Conservation (phyloP, 2,113 vertebrate species). For the Myotis brandtii region DNA sequence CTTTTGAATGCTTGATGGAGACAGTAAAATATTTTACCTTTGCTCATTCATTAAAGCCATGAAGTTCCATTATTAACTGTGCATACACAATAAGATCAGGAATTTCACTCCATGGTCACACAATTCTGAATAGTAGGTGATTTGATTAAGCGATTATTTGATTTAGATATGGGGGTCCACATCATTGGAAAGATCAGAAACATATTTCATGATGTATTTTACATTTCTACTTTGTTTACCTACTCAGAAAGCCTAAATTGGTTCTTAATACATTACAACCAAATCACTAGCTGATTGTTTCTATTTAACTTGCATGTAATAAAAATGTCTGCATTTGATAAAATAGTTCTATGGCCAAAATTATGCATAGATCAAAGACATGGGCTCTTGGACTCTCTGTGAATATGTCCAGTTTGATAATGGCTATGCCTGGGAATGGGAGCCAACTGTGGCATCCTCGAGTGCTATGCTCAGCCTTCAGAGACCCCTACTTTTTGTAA, state of each 20-base stretch:
- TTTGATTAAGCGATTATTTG: neutral
- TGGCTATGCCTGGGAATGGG: neutral
- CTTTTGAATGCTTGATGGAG: constrained; percentile 57
- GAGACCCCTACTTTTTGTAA: neutral
- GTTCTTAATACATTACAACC: neutral
- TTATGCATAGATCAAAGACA: neutral
- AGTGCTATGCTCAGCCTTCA: neutral
- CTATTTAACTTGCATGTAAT: neutral
- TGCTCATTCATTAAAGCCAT: constrained; percentile 37
- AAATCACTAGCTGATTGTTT: neutral
- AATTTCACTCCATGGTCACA: neutral
- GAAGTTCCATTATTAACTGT: constrained; percentile 15
- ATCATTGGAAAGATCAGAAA: neutral
- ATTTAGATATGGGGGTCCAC: neutral
- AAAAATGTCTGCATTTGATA: neutral
- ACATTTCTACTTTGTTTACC: constrained; percentile 30
- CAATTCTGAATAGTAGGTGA: neutral
- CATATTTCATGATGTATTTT: constrained; percentile 20
- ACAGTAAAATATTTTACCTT: constrained; percentile 61
- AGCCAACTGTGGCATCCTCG: neutral
- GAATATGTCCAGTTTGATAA: neutral
- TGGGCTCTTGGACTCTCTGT: neutral
- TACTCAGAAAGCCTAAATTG: constrained; percentile 2
- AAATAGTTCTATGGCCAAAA: neutral
- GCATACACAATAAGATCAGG: neutral